Percentiles rank a stretch among this genome's conserved stretches.
These are phyloP conservation scores for Mamestra configurata DNA, from an alignment of 1,140 invertebrate species.

Conservation along the genomic window DNA sequence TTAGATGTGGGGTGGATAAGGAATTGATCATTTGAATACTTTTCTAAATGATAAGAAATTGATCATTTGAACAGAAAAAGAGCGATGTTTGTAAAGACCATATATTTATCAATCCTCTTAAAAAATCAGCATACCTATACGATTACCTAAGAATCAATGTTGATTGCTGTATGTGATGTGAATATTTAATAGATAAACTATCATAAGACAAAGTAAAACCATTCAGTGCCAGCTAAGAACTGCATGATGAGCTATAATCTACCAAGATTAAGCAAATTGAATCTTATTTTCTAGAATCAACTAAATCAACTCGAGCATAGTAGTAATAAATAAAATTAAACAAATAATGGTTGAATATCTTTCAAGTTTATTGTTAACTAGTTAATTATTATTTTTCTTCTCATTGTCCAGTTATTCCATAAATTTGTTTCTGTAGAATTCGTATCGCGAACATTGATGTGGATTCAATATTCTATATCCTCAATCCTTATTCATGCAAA, in stretches of 20 bases:
- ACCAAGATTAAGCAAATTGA: neutral
- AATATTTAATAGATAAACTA: neutral
- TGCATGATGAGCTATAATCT: neutral
- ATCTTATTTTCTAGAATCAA: neutral
- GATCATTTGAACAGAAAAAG: too few relatives aligned
- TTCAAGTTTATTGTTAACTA: neutral
- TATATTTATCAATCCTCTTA: too few relatives aligned
- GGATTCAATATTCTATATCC: constrained; percentile 19
- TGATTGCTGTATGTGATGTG: too few relatives aligned
- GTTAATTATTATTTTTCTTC: neutral
- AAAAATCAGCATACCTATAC: too few relatives aligned
- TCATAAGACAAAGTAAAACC: neutral
- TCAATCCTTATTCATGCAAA: constrained; percentile 44
- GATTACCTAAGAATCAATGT: too few relatives aligned
- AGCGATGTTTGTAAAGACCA: too few relatives aligned
- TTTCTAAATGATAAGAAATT: too few relatives aligned
- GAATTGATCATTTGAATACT: too few relatives aligned
- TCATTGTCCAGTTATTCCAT: neutral
- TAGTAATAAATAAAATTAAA: neutral
- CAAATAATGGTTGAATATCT: neutral
- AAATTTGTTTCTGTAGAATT: neutral
- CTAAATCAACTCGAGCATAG: neutral
- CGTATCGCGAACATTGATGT: neutral
- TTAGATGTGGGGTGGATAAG: too few relatives aligned
- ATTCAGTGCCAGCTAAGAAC: neutral